Evolutionary conservation across 2,797 vertebrate species (phyloP).

Genomic region (Urocyon cinereoargenteus): DNA sequence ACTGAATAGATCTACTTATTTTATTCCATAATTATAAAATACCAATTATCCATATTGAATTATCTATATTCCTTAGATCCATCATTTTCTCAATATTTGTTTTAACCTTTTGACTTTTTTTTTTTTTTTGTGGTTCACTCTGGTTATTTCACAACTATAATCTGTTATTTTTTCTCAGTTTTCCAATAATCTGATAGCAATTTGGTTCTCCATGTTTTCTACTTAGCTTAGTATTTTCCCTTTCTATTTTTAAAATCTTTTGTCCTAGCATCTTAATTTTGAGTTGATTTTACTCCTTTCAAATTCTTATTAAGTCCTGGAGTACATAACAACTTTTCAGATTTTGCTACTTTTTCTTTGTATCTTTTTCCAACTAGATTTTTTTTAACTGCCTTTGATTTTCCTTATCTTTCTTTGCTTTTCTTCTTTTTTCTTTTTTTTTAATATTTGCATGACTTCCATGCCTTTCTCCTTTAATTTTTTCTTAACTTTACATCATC

Average conservation of each 20-base stretch:
- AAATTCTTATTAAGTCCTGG: conserved; percentile 3
- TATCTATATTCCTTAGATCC: not conserved
- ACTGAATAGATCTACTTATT: not conserved
- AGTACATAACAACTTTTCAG: not conserved
- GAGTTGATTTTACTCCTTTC: not conserved
- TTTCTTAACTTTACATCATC: conserved; percentile 23
- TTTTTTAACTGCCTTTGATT: not conserved
- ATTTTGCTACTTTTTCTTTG: not conserved
- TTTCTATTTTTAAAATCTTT: not conserved
- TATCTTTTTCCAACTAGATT: conserved; percentile 5
- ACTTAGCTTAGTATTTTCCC: not conserved
- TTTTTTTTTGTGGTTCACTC: not conserved
- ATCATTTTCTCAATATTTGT: not conserved
- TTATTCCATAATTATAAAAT: not conserved
- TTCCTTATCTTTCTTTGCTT: not conserved
- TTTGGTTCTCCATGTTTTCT: not conserved
- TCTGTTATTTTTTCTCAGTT: not conserved
- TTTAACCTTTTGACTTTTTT: not conserved
- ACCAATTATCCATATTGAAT: not conserved
- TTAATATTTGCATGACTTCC: not conserved
- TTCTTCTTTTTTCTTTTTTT: not conserved
- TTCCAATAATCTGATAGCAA: not conserved
- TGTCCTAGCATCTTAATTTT: not conserved
- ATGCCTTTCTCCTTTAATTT: not conserved
- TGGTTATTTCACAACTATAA: conserved; percentile 11